A percentile compares a stretch with the other conserved stretches of the same genome.
Evolutionary conservation across 2,888 invertebrate species (phyloP).

Genomic region (Stictocephala bisonia): DNA sequence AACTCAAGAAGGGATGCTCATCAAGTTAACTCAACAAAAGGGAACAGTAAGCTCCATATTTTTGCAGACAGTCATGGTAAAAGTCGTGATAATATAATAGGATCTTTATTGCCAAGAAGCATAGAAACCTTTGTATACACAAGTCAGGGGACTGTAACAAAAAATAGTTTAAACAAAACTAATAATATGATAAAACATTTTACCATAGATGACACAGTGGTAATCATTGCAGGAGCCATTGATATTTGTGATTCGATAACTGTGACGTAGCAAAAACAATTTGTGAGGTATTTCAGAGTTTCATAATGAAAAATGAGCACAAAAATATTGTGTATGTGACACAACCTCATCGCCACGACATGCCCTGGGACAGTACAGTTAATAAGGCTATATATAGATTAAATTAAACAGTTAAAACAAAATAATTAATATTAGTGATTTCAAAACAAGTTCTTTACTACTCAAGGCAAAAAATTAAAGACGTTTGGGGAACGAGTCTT

Average conservation of each 20-base stretch:
- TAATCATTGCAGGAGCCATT: neutral
- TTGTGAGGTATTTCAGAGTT: neutral
- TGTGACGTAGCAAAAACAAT: neutral
- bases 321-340: neutral
- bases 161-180: neutral
- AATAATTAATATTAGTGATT: neutral
- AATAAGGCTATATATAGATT: neutral
- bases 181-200: neutral
- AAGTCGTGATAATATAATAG: neutral
- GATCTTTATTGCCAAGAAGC: neutral
- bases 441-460: neutral
- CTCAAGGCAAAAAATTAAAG: neutral
- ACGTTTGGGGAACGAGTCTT: neutral
- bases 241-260: neutral
- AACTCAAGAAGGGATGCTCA: too few species aligned
- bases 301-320: neutral
- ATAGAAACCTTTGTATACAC: neutral
- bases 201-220: neutral
- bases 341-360: neutral
- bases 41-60: neutral
- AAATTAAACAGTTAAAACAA: neutral
- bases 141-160: neutral
- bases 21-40: too few species aligned
- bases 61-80: conserved; percentile 18
- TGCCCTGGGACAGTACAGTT: neutral